Base-by-base conservation (phyloP, 2,113 vertebrate species). In the Hypanus sabinus region DNA sequence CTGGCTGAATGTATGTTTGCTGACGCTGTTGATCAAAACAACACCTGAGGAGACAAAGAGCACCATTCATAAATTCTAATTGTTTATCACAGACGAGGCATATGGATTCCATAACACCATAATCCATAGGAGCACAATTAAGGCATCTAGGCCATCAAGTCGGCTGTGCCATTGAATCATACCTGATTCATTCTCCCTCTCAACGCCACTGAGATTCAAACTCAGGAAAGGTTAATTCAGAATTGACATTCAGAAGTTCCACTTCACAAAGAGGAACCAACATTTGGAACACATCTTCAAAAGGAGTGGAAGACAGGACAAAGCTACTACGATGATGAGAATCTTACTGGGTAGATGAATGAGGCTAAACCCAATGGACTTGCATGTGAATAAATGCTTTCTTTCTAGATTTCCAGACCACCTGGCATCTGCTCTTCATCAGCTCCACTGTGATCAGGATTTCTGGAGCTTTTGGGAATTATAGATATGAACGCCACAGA, bases 1-100 rank as follows among this genome's bases (percentile, higher is more conserved):
- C 0, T 97, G 95, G 57, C 98, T 97, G 0, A 98, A 98, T 5
- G 97, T 98, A 95, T 98, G 98, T 7, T 95, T 95, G 16, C 96
- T 96, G 4, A 99, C 97, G 81, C 95, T 94, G 73, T 95, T 94
- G 94, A 97, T 96, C 95, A 98, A 95, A 22, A 96, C 96, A 94
- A 98, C 97, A 33, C 98, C 98, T 99, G 95, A 3, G 81, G 93
- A 65, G 68, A 62, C 24, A n/a, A 62, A 91, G 30, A 62, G 46
- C n/a, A 81, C 18, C 55, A 93, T 0, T 38, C 83, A 62, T 68
- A 93, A 55, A 60, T 85, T 94, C 46, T 77, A 38, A 9, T 55
- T 24, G 20, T 16, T 27, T 11, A 3, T 12, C 75, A 68, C 36
- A 20, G 46, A 27, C 12, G 46, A 55, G 65, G 57, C 5, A 65